phyloP scores from a whole-genome alignment of 2,888 invertebrate genomes.

The Leptarthrus brevirostris region DNA sequence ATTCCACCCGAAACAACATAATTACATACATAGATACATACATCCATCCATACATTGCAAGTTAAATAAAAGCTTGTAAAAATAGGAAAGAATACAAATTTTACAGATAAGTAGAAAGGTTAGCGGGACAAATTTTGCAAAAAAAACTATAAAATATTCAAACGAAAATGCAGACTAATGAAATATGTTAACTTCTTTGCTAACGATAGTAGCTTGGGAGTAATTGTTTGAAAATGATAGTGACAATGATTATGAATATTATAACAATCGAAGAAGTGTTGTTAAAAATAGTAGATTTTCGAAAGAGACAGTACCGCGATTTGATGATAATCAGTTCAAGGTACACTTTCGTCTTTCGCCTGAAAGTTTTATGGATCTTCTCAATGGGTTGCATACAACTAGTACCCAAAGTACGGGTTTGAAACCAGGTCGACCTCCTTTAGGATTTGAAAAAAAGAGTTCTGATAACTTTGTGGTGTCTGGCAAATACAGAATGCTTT shows the following conservation, averaged over 20 bases:
- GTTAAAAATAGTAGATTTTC: neutral
- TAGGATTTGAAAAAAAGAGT: neutral
- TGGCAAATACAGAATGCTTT: conserved; percentile 3
- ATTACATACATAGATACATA: too few relatives aligned
- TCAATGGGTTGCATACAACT: neutral
- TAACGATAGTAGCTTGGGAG: too few relatives aligned
- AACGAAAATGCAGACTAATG: too few relatives aligned
- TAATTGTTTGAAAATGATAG: too few relatives aligned
- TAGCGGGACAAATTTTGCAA: too few relatives aligned
- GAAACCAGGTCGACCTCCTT: neutral
- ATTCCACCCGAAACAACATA: too few relatives aligned
- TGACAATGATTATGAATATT: neutral
- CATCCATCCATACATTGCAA: too few relatives aligned
- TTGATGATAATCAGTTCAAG: neutral
- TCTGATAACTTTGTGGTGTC: conserved; percentile 5
- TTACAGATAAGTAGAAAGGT: too few relatives aligned
- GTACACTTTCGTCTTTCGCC: neutral
- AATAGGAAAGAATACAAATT: too few relatives aligned
- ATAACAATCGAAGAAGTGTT: neutral
- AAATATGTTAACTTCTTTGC: too few relatives aligned
- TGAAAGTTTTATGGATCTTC: neutral
- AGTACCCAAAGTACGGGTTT: neutral
- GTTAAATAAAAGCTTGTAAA: too few relatives aligned
- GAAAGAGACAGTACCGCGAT: neutral
- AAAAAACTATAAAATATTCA: too few relatives aligned